Evolutionary conservation across 1,140 invertebrate species (phyloP).

Genomic region (Heliothis virescens): DNA sequence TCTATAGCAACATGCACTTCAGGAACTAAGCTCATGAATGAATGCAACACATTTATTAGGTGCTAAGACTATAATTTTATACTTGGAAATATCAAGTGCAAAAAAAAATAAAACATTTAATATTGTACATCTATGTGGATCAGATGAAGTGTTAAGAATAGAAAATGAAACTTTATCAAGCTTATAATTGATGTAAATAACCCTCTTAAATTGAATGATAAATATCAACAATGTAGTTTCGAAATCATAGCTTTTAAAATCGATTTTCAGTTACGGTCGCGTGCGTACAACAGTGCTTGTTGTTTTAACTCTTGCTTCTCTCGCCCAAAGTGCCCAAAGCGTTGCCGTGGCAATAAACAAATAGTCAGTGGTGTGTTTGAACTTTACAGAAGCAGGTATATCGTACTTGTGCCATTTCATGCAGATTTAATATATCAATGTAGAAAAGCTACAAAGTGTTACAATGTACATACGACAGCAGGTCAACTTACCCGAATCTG

Average conservation of each 20-base stretch:
- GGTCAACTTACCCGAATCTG: no score
- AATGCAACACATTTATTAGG: not conserved
- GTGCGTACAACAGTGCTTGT: not conserved
- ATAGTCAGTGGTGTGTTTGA: constrained; percentile 4
- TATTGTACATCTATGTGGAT: no score
- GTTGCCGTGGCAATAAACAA: constrained; percentile 19
- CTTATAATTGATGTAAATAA: no score
- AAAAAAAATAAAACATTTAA: no score
- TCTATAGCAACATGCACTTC: constrained; percentile 1
- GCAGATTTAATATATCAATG: no score
- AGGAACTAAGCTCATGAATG: not conserved
- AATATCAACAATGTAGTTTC: no score
- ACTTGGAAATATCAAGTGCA: no score
- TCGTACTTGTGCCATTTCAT: not conserved
- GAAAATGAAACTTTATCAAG: not conserved
- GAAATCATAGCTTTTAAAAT: no score
- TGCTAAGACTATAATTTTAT: no score
- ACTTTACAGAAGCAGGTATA: not conserved
- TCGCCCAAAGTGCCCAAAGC: not conserved
- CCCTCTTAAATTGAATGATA: no score
- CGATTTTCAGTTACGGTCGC: not conserved
- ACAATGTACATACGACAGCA: no score
- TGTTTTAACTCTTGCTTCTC: not conserved
- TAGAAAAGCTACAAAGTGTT: no score
- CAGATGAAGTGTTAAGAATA: not conserved